Evolutionary conservation across 2,888 invertebrate species (phyloP), one percentile per base, ranked within the genome.

Genomic region (Pheosia tremula): DNA sequence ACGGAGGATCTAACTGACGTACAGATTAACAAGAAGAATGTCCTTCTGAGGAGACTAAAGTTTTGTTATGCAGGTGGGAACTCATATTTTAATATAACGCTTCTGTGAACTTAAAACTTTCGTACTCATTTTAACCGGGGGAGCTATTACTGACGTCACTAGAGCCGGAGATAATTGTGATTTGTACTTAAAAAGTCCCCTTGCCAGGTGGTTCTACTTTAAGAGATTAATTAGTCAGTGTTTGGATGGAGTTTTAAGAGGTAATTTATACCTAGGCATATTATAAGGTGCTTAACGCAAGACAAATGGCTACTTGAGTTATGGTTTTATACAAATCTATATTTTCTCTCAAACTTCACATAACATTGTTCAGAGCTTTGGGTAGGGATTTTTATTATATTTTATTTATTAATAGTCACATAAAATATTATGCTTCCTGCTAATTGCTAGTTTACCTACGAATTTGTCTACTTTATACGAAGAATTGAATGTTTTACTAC

Each of bases 1-100:
- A 72, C 41, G 11, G 50, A 63, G 24, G 64, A 72, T 56, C 74
- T 82, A 43, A 75, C 75, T 49, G 69, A 75, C 59, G 63, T 64
- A 56, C 83, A 86, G 72, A 74, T 77, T 62, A 73, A 56, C 55
- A 80, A 74, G 69, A 85, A 85, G 69, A 75, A 75, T 68, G 64
- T 66, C 63, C 64, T 81, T 58, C 63, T 84, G 56, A 78, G 79
- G 59, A 77, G 68, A 62, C 74, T 86, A 56, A 81, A 83, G 61
- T 72, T 81, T 59, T 79, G 72, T 65, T 75, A 75, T 71, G 56
- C 73, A 77, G 80, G 84, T 85, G 70, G 47, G 69, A 57, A 67
- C 64, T 67, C 59, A 56, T 59, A 64, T 67, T 75, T 74, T 66
- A 72, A 69, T 69, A 64, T 58, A 64, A 57, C 57, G 60, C 67